Evolutionary conservation across 2,113 vertebrate species (phyloP).

Genomic region (Brachirus orientalis): DNA sequence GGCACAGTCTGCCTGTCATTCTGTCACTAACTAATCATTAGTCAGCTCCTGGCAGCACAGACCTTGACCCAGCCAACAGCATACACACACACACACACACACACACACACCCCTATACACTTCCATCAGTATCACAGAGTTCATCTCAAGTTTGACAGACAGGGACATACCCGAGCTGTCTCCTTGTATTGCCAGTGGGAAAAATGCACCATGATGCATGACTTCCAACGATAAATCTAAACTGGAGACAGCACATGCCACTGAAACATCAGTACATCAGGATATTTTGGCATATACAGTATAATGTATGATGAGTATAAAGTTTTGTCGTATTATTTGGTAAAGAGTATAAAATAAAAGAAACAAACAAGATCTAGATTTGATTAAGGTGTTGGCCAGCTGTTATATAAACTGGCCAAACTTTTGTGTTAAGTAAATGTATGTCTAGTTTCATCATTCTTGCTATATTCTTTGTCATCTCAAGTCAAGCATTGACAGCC

Average conservation of each 20-base stretch:
- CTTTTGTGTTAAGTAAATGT: neutral
- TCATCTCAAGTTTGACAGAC: conserved; percentile 65
- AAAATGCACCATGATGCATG: conserved; percentile 25
- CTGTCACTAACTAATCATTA: conserved; percentile 38
- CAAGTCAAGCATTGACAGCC: conserved; percentile 34
- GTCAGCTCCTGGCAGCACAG: conserved; percentile 5
- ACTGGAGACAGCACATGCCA: conserved; percentile 5
- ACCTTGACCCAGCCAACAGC: conserved; percentile 18
- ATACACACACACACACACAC: conserved; percentile 1
- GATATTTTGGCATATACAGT: neutral
- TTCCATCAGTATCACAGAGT: conserved; percentile 44
- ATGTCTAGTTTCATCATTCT: neutral
- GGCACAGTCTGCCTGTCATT: conserved; percentile 26
- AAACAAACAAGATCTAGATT: neutral
- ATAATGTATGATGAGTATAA: neutral
- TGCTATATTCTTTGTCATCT: neutral
- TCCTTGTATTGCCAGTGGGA: conserved; percentile 30
- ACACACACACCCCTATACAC: conserved; percentile 6
- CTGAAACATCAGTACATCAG: conserved; percentile 18
- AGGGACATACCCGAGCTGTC: conserved; percentile 45
- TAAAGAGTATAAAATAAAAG: neutral
- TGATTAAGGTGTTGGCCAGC: conserved; percentile 3
- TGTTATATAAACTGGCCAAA: conserved; percentile 2
- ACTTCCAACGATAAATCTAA: conserved; percentile 34
- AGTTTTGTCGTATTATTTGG: neutral